Percentiles rank a stretch among this genome's conserved stretches.
Evolutionary conservation across 2,888 invertebrate species (phyloP).

Genomic region (Tortrix viridana): DNA sequence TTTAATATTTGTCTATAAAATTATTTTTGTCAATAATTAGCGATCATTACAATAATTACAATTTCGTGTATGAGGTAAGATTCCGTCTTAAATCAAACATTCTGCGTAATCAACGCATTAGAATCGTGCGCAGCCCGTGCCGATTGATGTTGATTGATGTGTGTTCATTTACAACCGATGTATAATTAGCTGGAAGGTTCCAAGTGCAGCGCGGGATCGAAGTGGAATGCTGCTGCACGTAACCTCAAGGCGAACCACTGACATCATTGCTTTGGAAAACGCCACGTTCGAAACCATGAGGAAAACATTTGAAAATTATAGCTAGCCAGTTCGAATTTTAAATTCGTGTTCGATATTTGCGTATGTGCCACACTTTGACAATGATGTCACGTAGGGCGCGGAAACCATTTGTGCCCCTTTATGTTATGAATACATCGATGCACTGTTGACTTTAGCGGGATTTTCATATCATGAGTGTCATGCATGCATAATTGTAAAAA

Average conservation of each 20-base stretch:
- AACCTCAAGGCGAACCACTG: constrained; percentile 64
- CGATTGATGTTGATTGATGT: constrained; percentile 60
- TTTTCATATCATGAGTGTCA: constrained; percentile 2
- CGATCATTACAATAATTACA: neutral
- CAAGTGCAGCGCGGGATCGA: constrained; percentile 59
- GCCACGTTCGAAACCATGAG: constrained; percentile 47
- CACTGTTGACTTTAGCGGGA: constrained; percentile 14
- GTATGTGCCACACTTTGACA: constrained; percentile 20
- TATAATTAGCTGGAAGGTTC: constrained; percentile 58
- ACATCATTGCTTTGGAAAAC: constrained; percentile 63
- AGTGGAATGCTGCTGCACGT: constrained; percentile 59
- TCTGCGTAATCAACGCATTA: constrained; percentile 38
- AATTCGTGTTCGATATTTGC: constrained; percentile 19
- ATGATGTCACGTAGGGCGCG: constrained; percentile 32
- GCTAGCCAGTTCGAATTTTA: constrained; percentile 33
- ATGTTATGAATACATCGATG: constrained; percentile 33
- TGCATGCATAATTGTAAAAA: neutral
- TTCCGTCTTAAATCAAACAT: constrained; percentile 18
- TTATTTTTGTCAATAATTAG: neutral
- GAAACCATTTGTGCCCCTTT: constrained; percentile 29
- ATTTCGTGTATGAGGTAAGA: neutral
- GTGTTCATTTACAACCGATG: constrained; percentile 58
- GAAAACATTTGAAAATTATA: constrained; percentile 47
- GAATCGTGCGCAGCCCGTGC: constrained; percentile 38
- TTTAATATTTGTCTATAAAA: too few species aligned